Conservation (phyloP, 2,113 vertebrate genomes). For the Sinosuthora webbiana region DNA sequence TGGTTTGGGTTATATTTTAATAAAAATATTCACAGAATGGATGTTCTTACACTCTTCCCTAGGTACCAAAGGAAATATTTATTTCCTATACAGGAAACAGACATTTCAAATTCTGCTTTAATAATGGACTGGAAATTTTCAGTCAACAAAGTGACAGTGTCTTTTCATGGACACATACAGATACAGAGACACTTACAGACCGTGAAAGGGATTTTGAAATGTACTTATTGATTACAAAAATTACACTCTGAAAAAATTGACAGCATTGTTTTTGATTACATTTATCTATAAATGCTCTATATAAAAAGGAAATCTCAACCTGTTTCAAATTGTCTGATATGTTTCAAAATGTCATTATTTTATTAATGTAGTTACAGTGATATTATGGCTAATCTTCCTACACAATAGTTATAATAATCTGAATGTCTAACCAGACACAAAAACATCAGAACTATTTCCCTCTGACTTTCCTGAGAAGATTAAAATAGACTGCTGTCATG, state of each 20-base stretch:
- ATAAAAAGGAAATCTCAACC: neutral
- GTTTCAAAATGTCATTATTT: neutral
- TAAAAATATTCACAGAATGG: neutral
- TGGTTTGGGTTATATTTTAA: neutral
- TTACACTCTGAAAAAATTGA: neutral
- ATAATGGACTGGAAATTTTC: neutral
- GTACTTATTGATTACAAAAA: neutral
- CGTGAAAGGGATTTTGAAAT: neutral
- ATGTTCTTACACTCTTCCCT: neutral
- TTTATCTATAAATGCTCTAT: neutral
- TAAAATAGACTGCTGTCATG: neutral
- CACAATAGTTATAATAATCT: neutral
- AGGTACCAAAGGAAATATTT: neutral
- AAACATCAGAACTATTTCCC: neutral
- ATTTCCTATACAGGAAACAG: neutral
- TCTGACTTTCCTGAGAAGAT: neutral
- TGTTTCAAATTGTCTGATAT: neutral
- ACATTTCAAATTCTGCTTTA: neutral
- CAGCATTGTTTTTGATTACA: neutral
- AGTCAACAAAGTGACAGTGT: neutral
- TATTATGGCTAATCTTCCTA: neutral
- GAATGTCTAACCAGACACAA: neutral
- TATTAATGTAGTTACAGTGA: neutral
- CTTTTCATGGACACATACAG: neutral
- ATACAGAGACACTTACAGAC: fast-evolving